Conservation (phyloP, 2,797 vertebrate species). For the Graptemys geographica region DNA sequence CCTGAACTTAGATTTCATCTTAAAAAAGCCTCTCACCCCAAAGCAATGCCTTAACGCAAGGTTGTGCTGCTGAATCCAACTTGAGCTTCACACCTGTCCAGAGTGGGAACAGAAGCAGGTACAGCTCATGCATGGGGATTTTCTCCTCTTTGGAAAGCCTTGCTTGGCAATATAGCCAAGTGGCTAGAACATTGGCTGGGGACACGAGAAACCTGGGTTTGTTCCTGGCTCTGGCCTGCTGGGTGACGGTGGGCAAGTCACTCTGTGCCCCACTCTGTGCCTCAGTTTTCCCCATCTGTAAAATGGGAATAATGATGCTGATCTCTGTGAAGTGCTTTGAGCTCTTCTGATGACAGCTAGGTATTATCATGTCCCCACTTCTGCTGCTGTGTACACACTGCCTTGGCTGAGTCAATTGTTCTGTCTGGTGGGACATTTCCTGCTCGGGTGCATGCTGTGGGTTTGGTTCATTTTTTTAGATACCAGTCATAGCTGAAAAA, state of each 20-base stretch:
- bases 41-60: background rate
- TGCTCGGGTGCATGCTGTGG: background rate
- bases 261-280: background rate
- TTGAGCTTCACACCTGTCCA: background rate
- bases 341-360: background rate
- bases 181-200: background rate
- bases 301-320: background rate
- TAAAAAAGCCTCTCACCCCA: background rate
- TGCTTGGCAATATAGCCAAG: background rate
- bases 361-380: background rate
- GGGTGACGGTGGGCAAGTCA: background rate
- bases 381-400: background rate
- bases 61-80: background rate
- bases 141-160: background rate
- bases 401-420: background rate
- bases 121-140: background rate
- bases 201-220: background rate
- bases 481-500: background rate
- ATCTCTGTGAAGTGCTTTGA: background rate
- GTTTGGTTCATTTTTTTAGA: background rate
- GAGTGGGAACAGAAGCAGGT: background rate
- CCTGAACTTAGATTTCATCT: background rate
- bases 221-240: background rate
- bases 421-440: background rate
- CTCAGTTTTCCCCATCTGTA: background rate